These are phyloP conservation scores for Myotis myotis DNA, from an alignment of 2,797 vertebrate species.

Conservation along the genomic window DNA sequence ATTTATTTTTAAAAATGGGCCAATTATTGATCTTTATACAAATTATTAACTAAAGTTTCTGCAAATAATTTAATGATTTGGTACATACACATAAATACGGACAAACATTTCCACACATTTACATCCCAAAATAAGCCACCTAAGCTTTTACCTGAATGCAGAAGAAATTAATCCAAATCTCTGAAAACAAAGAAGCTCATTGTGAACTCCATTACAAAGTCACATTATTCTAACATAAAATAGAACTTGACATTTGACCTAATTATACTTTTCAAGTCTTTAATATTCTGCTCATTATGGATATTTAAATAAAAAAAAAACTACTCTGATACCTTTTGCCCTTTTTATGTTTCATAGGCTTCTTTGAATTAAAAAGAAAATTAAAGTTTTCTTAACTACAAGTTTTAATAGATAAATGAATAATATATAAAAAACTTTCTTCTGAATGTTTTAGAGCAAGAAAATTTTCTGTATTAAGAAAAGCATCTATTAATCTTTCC, in stretches of 20 bases:
- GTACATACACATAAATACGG: not conserved
- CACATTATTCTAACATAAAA: conserved; percentile 75
- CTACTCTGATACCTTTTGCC: conserved; percentile 71
- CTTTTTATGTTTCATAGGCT: conserved; percentile 62
- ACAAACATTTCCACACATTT: not conserved
- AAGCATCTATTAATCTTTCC: not conserved
- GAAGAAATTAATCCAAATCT: conserved; percentile 24
- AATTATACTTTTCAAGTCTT: conserved; percentile 67
- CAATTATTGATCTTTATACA: conserved; percentile 47
- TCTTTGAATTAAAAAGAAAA: conserved; percentile 67
- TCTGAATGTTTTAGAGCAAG: conserved; percentile 1
- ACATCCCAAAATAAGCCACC: not conserved
- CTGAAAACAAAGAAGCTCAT: conserved; percentile 46
- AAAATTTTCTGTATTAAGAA: not conserved
- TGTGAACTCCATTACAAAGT: conserved; percentile 55
- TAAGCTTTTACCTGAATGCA: conserved; percentile 35
- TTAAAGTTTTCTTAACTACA: conserved; percentile 56
- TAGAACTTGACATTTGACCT: conserved; percentile 65
- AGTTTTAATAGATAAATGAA: conserved; percentile 65
- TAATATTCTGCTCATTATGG: conserved; percentile 73
- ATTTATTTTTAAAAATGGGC: conserved; percentile 66
- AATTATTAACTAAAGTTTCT: not conserved
- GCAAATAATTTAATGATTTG: not conserved
- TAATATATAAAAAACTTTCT: conserved; percentile 57
- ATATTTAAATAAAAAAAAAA: conserved; percentile 70